Conservation (phyloP, 2,797 vertebrate species). For the Morus bassanus region DNA sequence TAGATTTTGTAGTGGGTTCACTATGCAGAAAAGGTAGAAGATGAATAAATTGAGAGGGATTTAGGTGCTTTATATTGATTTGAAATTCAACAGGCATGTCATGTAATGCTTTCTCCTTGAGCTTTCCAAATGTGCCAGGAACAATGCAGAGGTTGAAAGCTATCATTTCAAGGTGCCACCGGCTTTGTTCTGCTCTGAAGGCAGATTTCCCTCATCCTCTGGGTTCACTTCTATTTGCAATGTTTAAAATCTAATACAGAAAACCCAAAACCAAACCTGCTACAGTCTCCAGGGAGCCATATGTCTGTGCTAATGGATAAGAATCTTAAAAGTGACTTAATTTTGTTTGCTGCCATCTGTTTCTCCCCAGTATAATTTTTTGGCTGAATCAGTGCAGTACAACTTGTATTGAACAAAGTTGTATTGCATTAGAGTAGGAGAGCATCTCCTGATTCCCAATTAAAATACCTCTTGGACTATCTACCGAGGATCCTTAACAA, state of each 20-base stretch:
- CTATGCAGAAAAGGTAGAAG: conserved; percentile 4
- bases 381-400: neutral
- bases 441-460: neutral
- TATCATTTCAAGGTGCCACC: neutral
- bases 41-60: conserved; percentile 20
- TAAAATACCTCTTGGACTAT: neutral
- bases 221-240: neutral
- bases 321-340: conserved; percentile 6
- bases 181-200: neutral
- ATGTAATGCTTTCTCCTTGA: neutral
- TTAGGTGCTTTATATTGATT: neutral
- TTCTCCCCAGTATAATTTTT: neutral
- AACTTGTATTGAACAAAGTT: neutral
- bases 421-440: fast-evolving
- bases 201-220: neutral
- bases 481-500: neutral
- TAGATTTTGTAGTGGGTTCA: neutral
- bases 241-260: neutral
- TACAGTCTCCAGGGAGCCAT: neutral
- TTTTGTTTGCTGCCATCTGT: conserved; percentile 27
- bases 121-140: neutral
- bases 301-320: neutral
- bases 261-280: neutral
- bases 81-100: neutral
- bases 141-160: neutral